A percentile compares a stretch with the other conserved stretches of the same genome.
Evolutionary conservation across 2,888 invertebrate species (phyloP).

Genomic region (Drosophila nigricruria): DNA sequence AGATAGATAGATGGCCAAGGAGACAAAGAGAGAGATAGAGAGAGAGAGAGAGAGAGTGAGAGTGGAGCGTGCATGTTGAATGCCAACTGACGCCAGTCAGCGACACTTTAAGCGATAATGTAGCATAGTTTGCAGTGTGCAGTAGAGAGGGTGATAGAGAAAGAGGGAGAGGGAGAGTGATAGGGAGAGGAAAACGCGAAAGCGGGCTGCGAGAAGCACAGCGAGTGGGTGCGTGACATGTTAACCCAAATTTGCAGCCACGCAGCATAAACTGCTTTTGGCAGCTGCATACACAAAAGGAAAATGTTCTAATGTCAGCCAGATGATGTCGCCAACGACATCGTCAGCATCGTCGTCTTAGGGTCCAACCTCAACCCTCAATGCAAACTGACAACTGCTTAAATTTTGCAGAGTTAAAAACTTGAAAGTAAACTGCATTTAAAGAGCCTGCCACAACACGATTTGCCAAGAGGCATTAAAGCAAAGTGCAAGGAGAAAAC

Average conservation of each 20-base stretch:
- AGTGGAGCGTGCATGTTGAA: slow-evolving; percentile 31
- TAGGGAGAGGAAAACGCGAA: not conserved
- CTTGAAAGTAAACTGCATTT: slow-evolving; percentile 43
- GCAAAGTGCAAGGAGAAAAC: slow-evolving; percentile 29
- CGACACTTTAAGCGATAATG: slow-evolving; percentile 74
- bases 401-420: slow-evolving; percentile 41
- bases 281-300: slow-evolving; percentile 72
- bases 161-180: not conserved
- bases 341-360: slow-evolving; percentile 8
- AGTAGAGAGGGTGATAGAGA: not conserved
- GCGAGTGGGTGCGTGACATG: slow-evolving; percentile 75
- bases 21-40: not conserved
- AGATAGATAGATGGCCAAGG: not conserved
- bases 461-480: slow-evolving; percentile 55
- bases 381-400: slow-evolving; percentile 46
- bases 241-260: slow-evolving; percentile 80
- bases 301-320: slow-evolving; percentile 73
- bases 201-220: not conserved
- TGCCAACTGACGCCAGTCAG: slow-evolving; percentile 57
- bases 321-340: slow-evolving; percentile 52
- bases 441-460: slow-evolving; percentile 50
- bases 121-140: slow-evolving; percentile 58
- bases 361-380: slow-evolving; percentile 30
- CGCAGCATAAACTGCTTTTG: slow-evolving; percentile 67
- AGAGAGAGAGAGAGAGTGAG: not conserved